Conservation (phyloP, 2,888 invertebrate genomes). For the Phymatocera aterrima region DNA sequence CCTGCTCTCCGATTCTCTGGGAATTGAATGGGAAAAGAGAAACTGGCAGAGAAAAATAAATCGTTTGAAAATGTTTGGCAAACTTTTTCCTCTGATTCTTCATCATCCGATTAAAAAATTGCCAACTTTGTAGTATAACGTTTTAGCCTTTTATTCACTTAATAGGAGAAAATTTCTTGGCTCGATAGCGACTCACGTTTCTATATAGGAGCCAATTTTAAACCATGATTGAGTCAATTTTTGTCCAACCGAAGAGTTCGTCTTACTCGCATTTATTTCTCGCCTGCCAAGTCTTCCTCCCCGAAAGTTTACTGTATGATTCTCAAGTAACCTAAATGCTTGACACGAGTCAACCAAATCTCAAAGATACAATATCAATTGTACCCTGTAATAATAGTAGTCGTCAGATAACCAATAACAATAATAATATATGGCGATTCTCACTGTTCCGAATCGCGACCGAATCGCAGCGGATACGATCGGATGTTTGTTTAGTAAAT, state of each 20-base stretch:
- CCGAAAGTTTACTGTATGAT: neutral
- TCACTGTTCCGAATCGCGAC: neutral
- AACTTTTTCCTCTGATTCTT: neutral
- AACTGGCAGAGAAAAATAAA: too few species aligned
- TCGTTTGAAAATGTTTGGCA: neutral
- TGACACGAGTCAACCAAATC: neutral
- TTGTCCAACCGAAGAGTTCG: neutral
- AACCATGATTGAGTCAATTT: constrained; percentile 26
- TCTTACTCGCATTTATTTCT: neutral
- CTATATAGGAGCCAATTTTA: neutral
- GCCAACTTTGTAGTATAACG: neutral
- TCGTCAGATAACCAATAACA: neutral
- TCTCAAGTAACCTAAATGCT: constrained; percentile 3
- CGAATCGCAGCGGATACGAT: neutral
- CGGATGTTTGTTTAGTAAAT: too few species aligned
- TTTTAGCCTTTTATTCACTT: neutral
- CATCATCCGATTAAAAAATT: neutral
- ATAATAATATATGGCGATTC: neutral
- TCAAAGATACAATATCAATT: constrained; percentile 11
- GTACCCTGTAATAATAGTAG: neutral
- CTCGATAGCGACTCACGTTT: neutral
- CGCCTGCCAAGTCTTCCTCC: neutral
- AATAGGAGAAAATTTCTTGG: neutral
- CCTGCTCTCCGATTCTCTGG: too few species aligned
- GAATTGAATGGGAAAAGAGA: too few species aligned